Evolutionary conservation across 2,113 vertebrate species (phyloP), one percentile per base, ranked within the genome.

Genomic region (Phylloscopus trochilus): DNA sequence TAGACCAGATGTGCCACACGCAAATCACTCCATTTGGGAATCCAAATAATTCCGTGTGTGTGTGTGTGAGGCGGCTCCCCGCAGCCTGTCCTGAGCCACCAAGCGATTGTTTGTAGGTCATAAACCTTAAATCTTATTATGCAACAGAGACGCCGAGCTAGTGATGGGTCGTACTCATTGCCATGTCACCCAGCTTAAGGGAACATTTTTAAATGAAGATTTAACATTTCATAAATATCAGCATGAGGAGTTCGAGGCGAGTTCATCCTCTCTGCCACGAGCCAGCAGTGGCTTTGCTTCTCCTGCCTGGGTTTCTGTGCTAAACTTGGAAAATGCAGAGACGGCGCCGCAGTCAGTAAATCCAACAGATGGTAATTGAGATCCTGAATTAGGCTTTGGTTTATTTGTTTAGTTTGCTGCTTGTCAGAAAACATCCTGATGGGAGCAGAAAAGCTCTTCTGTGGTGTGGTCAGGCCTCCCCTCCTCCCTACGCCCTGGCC

Each of bases 151-250:
- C 70, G 33, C 83, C 27, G 60, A 91, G 75, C 89, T 62, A 76
- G 72, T 23, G 35, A 70, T 75, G 79, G 90, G 90, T 77, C 12
- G 55, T 77, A 62, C 83, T 92, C 91, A 89, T 94, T 80, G 81
- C 85, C 92, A 68, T 92, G 82, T 96, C 92, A 92, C 92, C 60
- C 84, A 84, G 92, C 95, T 83, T 90, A 63, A 87, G 94, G 93
- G 63, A 85, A 8, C 46, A 0, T 77, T 76, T 89, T 35, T 11
- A 52, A 87, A 77, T 44, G 66, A 51, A 69, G 84, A 59, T 77
- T 46, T 44, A 92, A 31, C 84, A 23, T 95, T 77, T 93, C 95
- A 87, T 78, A 75, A 94, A 41, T 60, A 55, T 1, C 89, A 82
- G 67, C 64, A 4, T 39, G 44, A 85, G 91, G 87, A 56, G 44